Percentiles rank a stretch among this genome's conserved stretches.
Conservation (phyloP, 2,888 invertebrate species). For the Drosophila heteroneura region DNA sequence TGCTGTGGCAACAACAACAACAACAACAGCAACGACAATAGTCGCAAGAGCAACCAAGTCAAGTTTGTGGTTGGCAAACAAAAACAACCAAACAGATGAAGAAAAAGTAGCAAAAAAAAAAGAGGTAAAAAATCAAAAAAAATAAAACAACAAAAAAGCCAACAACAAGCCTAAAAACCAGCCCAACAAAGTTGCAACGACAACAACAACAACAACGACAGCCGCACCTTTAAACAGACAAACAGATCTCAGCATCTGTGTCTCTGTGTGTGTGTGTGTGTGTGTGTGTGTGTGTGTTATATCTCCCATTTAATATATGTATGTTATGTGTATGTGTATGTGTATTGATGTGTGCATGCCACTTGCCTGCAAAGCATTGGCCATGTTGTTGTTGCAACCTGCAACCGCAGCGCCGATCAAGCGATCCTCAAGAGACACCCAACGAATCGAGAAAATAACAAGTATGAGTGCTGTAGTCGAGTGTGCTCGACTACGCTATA, state of each 20-base stretch:
- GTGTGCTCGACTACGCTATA: too few relatives aligned
- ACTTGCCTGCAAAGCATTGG: constrained; percentile 53
- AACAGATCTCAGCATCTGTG: constrained; percentile 15
- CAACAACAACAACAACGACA: constrained; percentile 28
- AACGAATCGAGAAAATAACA: constrained; percentile 33
- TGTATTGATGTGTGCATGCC: constrained; percentile 40
- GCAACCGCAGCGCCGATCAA: constrained; percentile 42
- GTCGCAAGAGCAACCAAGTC: constrained; percentile 27
- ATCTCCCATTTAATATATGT: constrained; percentile 43
- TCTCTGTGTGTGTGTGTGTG: background rate
- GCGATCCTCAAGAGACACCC: constrained; percentile 37
- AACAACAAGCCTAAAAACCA: constrained; percentile 14
- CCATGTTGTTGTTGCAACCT: constrained; percentile 14
- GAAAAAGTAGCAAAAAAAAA: constrained; percentile 61
- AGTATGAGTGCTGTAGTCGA: too few relatives aligned
- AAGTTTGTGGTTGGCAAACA: constrained; percentile 50
- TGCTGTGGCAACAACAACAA: constrained; percentile 69
- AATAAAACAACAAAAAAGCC: constrained; percentile 42
- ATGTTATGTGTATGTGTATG: constrained; percentile 4
- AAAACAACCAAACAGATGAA: constrained; percentile 44
- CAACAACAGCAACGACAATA: constrained; percentile 45
- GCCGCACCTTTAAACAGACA: constrained; percentile 73
- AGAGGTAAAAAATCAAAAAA: constrained; percentile 26
- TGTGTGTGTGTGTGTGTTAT: constrained; percentile 18
- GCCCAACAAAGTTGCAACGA: constrained; percentile 21